Conservation (phyloP, 2,113 vertebrate genomes). For the Microcebus tavaratra region DNA sequence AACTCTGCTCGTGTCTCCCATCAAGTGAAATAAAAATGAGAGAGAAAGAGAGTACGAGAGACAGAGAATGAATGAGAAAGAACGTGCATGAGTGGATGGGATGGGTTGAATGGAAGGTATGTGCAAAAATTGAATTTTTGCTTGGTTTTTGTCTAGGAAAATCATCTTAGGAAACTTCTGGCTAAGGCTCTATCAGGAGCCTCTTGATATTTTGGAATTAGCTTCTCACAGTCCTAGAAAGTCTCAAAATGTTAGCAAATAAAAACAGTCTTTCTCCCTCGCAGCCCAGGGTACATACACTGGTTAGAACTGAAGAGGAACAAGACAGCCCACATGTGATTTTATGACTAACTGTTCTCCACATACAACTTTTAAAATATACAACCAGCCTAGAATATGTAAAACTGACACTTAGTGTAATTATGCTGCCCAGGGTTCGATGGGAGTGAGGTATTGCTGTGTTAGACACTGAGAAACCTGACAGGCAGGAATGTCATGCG, state of each 20-base stretch:
- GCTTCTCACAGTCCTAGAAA: slow-evolving; percentile 22
- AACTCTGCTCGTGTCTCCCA: not conserved
- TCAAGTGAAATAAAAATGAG: not conserved
- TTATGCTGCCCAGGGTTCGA: not conserved
- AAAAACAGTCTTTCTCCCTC: slow-evolving; percentile 69
- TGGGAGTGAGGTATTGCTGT: rapidly evolving
- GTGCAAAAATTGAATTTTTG: not conserved
- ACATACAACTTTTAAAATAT: not conserved
- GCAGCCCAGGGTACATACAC: not conserved
- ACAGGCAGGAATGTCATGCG: too few species aligned
- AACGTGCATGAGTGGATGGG: rapidly evolving
- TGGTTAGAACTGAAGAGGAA: slow-evolving; percentile 32
- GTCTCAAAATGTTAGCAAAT: slow-evolving; percentile 63
- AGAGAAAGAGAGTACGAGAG: not conserved
- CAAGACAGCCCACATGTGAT: slow-evolving; percentile 37
- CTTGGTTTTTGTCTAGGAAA: not conserved
- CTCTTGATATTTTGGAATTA: not conserved
- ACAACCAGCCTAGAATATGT: not conserved
- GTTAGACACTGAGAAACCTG: not conserved
- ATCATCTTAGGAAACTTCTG: not conserved
- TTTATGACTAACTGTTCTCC: not conserved
- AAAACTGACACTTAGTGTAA: not conserved
- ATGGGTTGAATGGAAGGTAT: not conserved
- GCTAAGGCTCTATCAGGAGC: not conserved
- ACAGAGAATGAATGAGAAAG: not conserved